Evolutionary conservation across 2,113 vertebrate genomes (phyloP).

Genomic region (Eupsittula cactorum): DNA sequence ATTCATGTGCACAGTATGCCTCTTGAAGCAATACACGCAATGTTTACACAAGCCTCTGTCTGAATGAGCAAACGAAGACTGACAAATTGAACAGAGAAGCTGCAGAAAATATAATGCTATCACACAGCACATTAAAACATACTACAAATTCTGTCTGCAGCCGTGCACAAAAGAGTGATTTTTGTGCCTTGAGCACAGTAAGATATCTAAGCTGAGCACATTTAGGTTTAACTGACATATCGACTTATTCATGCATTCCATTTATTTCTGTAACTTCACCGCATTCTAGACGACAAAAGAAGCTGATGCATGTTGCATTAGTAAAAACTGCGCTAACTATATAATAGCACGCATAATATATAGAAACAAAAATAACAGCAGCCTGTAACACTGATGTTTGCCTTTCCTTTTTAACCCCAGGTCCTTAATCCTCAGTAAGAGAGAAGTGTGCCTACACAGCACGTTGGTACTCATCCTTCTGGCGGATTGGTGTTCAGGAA

Average conservation of each 20-base stretch:
- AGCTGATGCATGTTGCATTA: background rate
- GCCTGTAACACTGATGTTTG: background rate
- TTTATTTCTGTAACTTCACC: background rate
- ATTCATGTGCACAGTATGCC: background rate
- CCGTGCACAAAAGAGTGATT: background rate
- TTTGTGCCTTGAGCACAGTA: background rate
- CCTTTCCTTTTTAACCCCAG: background rate
- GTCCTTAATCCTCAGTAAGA: background rate
- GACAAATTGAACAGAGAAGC: background rate
- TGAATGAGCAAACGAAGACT: conserved; percentile 14
- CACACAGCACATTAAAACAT: background rate
- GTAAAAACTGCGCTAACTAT: background rate
- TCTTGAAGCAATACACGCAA: background rate
- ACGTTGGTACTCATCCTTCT: background rate
- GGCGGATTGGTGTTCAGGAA: background rate
- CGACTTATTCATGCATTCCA: background rate
- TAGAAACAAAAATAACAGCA: background rate
- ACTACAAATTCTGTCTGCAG: background rate
- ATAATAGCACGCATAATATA: background rate
- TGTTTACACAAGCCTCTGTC: conserved; percentile 7
- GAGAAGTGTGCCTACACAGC: background rate
- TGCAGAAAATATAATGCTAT: background rate
- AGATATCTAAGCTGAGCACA: background rate
- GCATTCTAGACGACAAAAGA: background rate
- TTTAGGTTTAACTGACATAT: background rate